These are phyloP conservation scores for Propsilocerus akamusi DNA, from an alignment of 1,140 invertebrate species.

Conservation along the genomic window DNA sequence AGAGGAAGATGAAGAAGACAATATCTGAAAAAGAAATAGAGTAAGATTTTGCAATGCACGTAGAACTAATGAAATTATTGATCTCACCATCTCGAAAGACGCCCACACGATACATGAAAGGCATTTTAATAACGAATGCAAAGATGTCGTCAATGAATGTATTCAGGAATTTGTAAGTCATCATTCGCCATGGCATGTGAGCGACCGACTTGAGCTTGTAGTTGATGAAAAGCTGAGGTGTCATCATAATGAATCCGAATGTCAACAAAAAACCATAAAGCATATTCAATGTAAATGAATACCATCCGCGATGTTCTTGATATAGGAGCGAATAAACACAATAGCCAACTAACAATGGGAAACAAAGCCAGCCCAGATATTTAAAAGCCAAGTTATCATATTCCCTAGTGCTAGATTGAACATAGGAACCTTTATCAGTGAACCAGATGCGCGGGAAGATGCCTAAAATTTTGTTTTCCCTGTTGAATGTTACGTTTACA, in stretches of 20 bases:
- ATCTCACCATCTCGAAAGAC: slow-evolving; percentile 84
- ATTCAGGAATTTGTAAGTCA: slow-evolving; percentile 99
- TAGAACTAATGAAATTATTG: slow-evolving; percentile 5
- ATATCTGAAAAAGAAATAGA: slow-evolving; percentile 54
- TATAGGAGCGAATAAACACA: slow-evolving; percentile 94
- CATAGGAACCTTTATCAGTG: slow-evolving; percentile 91
- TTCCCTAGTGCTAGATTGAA: slow-evolving; percentile 82
- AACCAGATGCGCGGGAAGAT: slow-evolving; percentile 64
- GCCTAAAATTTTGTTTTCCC: slow-evolving; percentile 53
- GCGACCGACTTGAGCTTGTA: slow-evolving; percentile 98
- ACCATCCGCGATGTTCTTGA: slow-evolving; percentile 97
- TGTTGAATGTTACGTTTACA: slow-evolving; percentile 64
- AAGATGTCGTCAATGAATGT: slow-evolving; percentile 99
- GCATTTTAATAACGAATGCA: slow-evolving; percentile 99
- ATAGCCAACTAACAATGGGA: slow-evolving; percentile 82
- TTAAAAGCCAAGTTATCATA: slow-evolving; percentile 94
- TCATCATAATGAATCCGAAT: slow-evolving; percentile 99
- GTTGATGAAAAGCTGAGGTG: slow-evolving; percentile 96
- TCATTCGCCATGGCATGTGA: slow-evolving; percentile 97
- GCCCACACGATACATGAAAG: slow-evolving; percentile 85
- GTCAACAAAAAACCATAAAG: slow-evolving; percentile 95
- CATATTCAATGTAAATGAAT: slow-evolving; percentile 84
- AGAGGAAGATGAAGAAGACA: slow-evolving; percentile 96
- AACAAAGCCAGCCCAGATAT: slow-evolving; percentile 91
- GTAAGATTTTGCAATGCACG: slow-evolving; percentile 1